A percentile compares a stretch with the other conserved stretches of the same genome.
Conservation (phyloP, 2,888 invertebrate genomes). For the Neoaliturus tenellus region DNA sequence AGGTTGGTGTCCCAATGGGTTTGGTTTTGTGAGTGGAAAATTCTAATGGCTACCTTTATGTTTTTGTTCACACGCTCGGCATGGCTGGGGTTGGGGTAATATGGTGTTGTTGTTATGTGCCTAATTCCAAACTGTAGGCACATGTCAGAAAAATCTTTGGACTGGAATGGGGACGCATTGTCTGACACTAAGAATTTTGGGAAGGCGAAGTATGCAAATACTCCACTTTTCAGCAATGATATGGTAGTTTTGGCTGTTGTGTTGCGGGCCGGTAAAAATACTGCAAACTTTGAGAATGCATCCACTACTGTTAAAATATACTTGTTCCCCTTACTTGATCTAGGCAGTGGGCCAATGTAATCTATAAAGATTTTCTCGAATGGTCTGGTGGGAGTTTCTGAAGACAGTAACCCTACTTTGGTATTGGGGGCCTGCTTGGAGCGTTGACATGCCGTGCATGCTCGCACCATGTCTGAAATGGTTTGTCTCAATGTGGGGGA, state of each 20-base stretch:
- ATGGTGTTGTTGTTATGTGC: neutral
- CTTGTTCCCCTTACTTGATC: neutral
- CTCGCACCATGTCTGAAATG: too few relatives aligned
- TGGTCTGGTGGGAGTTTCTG: neutral
- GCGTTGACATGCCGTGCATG: neutral
- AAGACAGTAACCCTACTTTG: neutral
- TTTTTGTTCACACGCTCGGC: neutral
- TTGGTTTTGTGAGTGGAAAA: neutral
- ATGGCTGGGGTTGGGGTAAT: neutral
- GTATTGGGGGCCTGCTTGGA: neutral
- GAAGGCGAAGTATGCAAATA: neutral
- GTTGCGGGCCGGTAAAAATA: neutral
- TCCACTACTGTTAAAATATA: neutral
- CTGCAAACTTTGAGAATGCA: neutral
- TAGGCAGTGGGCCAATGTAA: neutral
- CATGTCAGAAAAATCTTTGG: neutral
- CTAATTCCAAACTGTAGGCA: neutral
- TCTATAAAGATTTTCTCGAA: neutral
- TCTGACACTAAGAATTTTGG: slow-evolving; percentile 1
- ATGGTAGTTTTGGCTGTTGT: neutral
- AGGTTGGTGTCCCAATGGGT: neutral
- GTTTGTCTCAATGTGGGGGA: too few relatives aligned
- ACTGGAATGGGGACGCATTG: neutral
- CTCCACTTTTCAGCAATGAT: neutral
- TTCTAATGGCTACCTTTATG: neutral